These are phyloP conservation scores for Radopholus similis DNA, from an alignment of 1,140 invertebrate genomes.

Conservation along the genomic window DNA sequence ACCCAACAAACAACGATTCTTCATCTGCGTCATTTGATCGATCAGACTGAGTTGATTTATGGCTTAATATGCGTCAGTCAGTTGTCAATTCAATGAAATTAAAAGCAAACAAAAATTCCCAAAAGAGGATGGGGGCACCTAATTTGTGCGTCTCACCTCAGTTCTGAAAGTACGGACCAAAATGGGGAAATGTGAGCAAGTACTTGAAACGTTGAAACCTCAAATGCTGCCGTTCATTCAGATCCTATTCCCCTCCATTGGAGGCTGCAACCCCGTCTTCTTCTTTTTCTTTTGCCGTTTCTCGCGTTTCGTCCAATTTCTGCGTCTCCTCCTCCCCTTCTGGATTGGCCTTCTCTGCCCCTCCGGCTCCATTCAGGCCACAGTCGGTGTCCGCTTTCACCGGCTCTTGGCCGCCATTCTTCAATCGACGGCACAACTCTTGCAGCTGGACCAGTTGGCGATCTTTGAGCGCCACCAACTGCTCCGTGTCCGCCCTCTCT, in stretches of 20 bases:
- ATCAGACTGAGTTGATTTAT: no score
- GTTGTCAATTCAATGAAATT: no score
- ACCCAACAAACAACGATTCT: no score
- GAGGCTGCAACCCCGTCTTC: background rate
- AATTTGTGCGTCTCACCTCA: no score
- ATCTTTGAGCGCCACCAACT: constrained; percentile 29
- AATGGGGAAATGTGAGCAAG: background rate
- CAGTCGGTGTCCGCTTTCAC: background rate
- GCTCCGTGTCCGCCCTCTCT: constrained; percentile 24
- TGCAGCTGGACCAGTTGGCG: constrained; percentile 44
- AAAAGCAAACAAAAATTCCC: no score
- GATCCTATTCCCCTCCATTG: background rate
- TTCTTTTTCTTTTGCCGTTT: background rate
- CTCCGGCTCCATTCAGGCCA: background rate
- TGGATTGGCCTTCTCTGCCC: background rate
- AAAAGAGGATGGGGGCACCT: no score
- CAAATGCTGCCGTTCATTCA: background rate
- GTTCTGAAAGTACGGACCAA: background rate
- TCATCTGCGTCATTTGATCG: no score
- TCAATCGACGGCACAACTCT: constrained; percentile 42
- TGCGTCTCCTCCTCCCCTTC: background rate
- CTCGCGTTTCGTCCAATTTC: background rate
- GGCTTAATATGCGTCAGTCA: no score
- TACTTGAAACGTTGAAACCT: background rate
- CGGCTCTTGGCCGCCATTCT: constrained; percentile 22